Evolutionary conservation across 2,113 vertebrate genomes (phyloP), one percentile per base, ranked within the genome.

Genomic region (Naja naja): DNA sequence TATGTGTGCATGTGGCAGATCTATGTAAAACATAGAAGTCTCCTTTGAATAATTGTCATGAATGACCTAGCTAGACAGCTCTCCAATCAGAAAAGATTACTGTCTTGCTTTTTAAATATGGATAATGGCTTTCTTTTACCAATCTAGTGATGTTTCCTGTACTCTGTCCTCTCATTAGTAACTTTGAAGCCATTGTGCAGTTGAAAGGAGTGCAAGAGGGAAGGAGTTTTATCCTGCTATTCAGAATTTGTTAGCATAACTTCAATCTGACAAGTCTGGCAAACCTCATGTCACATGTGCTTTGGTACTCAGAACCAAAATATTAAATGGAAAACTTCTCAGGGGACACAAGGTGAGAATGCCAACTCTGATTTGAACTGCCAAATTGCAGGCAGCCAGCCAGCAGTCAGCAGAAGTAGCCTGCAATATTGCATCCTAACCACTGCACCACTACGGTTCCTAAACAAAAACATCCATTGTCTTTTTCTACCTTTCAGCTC

Each of bases 241-340:
- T 58, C 69, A 55, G 30, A 81, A 39, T 74, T 27, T 55, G 34
- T 89, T 81, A 89, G 34, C 5, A n/a, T 25, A 23, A 81, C 23
- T 20, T 39, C 1, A 30, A 27, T 30, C 87, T 55, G 34, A 54
- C 27, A 34, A 52, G 39, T 30, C 8, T 49, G 11, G 30, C 30
- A 89, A 85, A 27, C 58, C 60, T 27, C 45, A 34, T 34, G 87
- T 55, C 45, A 54, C 87, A 47, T 25, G 14, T 47, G 88, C 64
- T 58, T 88, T 39, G 45, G 20, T 45, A 56, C 47, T 88, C 64
- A 56, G 64, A 85, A 34, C 5, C 45, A 22, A 85, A 92, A 85
- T 10, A 89, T 89, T 0, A 14, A 64, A 4, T 6, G 92, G 92
- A 74, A 14, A 93, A 88, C 27, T 60, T 92, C 60, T 0, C 0